Percentiles rank a stretch among this genome's conserved stretches.
These are phyloP conservation scores for Panopea generosa DNA, from an alignment of 2,888 invertebrate genomes.

Conservation along the genomic window DNA sequence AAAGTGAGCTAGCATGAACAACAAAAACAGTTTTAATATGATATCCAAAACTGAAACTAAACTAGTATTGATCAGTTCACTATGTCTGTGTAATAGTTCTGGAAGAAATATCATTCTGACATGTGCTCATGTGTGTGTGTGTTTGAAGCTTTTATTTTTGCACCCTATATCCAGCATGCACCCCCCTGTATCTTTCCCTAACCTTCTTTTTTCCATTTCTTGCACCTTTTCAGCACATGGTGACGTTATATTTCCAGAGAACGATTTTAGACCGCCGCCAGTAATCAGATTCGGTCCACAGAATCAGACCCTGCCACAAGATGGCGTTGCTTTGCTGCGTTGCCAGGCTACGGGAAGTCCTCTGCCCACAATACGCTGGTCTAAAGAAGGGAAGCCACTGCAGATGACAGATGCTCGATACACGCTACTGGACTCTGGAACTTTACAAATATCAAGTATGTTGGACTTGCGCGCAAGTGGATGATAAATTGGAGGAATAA, in stretches of 20 bases:
- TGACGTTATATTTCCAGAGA: constrained; percentile 73
- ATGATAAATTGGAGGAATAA: too few species aligned
- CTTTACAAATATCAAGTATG: constrained; percentile 89
- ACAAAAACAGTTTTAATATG: too few species aligned
- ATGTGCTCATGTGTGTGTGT: too few species aligned
- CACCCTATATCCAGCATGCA: constrained; percentile 33
- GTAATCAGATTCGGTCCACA: constrained; percentile 94
- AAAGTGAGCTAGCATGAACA: too few species aligned
- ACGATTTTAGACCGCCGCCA: constrained; percentile 88
- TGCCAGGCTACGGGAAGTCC: constrained; percentile 92
- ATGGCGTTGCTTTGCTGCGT: constrained; percentile 91
- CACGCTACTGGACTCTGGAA: constrained; percentile 89
- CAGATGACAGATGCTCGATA: constrained; percentile 86
- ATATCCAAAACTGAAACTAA: too few species aligned
- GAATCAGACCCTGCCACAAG: constrained; percentile 93
- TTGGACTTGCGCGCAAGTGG: too few species aligned
- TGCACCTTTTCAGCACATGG: constrained; percentile 51
- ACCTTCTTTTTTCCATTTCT: constrained; percentile 40
- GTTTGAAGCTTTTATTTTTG: constrained; percentile 7
- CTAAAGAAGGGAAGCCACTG: constrained; percentile 88
- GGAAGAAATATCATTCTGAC: too few species aligned
- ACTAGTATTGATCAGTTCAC: too few species aligned
- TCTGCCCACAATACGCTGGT: constrained; percentile 90
- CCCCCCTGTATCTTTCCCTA: constrained; percentile 23
- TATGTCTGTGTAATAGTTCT: too few species aligned